Percentiles rank a stretch among this genome's conserved stretches.
phyloP scores from a whole-genome alignment of 2,113 vertebrate genomes.

The Ammodytes marinus region DNA sequence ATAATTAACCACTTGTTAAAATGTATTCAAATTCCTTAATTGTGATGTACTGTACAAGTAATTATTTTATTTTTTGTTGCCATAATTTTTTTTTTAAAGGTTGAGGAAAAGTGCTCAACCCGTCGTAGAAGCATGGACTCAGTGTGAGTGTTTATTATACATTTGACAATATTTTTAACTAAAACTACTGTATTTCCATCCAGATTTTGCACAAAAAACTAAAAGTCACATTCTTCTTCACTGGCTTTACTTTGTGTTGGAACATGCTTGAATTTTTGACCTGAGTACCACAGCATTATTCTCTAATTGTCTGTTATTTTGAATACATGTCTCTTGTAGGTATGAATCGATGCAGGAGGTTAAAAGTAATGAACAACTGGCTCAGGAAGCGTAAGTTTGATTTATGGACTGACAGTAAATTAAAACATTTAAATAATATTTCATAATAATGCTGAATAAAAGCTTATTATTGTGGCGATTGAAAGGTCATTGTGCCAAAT shows the following conservation, averaged over 20 bases:
- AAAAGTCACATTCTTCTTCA: neutral
- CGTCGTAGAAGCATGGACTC: neutral
- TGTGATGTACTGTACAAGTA: neutral
- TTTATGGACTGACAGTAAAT: too few species aligned
- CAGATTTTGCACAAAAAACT: neutral
- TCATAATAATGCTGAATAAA: neutral
- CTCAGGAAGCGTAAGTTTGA: conserved; percentile 45
- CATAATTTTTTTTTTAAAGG: neutral
- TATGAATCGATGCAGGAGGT: conserved; percentile 50
- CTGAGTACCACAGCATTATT: neutral
- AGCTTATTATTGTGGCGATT: neutral
- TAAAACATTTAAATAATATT: neutral
- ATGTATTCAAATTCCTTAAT: neutral
- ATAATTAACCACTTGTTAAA: neutral
- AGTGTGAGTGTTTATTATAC: conserved; percentile 68
- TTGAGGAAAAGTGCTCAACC: accelerated
- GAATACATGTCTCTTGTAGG: conserved; percentile 33
- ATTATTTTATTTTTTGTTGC: too few species aligned
- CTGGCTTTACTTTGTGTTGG: neutral
- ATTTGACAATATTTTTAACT: neutral
- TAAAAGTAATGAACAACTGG: accelerated
- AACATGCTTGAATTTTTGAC: neutral
- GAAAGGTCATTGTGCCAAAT: neutral
- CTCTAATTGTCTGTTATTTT: neutral
- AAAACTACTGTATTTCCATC: neutral